Base-by-base conservation (phyloP, 2,888 invertebrate species). In the Heliconius cydno region DNA sequence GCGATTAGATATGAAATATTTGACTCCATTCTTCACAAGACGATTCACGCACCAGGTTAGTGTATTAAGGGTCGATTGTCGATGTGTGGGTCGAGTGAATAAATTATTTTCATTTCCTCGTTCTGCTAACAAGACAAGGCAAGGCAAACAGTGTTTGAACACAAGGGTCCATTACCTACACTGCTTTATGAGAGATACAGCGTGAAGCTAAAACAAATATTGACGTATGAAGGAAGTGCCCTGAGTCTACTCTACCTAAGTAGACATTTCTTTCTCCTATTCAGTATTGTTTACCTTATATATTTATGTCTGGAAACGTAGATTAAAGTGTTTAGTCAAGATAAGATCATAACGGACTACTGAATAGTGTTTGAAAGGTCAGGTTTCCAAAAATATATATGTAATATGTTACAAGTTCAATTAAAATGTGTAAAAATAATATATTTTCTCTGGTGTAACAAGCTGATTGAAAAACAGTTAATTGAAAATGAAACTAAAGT, bases 1-100 rank as follows among this genome's bases (percentile, higher is more conserved):
- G 4, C 97, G 97, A 84, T 96, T 98, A 88, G 99, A 99, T 92
- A 96, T 98, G 86, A 98, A 98, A 89, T 99, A 98, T 94, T 96
- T 99, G 85, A 98, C 98, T 85, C 99, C 99, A 15, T 99, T 99
- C 93, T 99, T 99, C 88, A 99, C 99, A 0, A 96, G 99, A 85
- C 96, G 98, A 85, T 99, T 99, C 88, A 99, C 99, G 12, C 98
- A 98, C 90, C 98, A 98, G 96, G 97, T 97, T 91, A 81, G 80
- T 82, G 30, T 79, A 52, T 52, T 52, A 19, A 52, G 7, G 22
- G 52, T 52, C 41, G 41, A 46, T 46, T 1, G 41, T 46, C 12
- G 41, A 13, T 46, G 10, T 13, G 10, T 13, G 7, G 19, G 52
- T 52, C 9, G 57, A 3, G 7, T 22, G 22, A 57, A 57, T 7